Evolutionary conservation across 1,140 invertebrate species (phyloP), one percentile per base, ranked within the genome.

Genomic region (Pseudomyrmex flavicornis): DNA sequence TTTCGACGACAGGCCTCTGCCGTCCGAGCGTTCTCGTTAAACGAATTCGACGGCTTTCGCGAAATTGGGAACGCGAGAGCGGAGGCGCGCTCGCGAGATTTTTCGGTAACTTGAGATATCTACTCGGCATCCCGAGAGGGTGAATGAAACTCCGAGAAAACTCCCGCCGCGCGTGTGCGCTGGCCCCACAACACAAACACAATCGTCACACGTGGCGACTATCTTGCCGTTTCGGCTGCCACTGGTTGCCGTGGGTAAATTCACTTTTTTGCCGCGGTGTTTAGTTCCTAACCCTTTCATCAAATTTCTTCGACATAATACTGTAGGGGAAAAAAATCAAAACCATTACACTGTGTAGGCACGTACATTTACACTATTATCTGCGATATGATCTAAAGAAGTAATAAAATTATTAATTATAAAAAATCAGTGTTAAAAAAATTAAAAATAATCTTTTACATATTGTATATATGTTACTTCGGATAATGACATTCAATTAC

Each of bases 31-130:
- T 89, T 83, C 86, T 89, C 88, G 88, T 89, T 89, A 89, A 89
- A 89, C 88, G 88, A 89, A 88, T 89, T 89, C 88, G 88, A 89
- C 84, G 88, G 84, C 84, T 89, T 88, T 89, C 87, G 88, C 84
- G 87, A 89, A 84, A 89, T 88, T 88, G 86, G 86, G 87, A 74
- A 88, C 85, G 20, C 8, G 83, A 82, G 83, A 88, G 63, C 82
- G 46, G 15, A 66, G 83, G 70, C 83, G 79, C 59, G 63, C 15
- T 70, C 69, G 83, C 74, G 86, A 88, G 83, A 88, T 88, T 87
- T 88, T 88, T 83, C 35, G 68, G 56, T 76, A 72, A 88, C 87
- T 88, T 88, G 66, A 68, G 62, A 72, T 85, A 69, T 79, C 65
- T 15, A n/a, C 20, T 10, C 75, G 35, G 35, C 35, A 35, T 69